Conservation (phyloP, 2,113 vertebrate species). For the Polypterus senegalus region DNA sequence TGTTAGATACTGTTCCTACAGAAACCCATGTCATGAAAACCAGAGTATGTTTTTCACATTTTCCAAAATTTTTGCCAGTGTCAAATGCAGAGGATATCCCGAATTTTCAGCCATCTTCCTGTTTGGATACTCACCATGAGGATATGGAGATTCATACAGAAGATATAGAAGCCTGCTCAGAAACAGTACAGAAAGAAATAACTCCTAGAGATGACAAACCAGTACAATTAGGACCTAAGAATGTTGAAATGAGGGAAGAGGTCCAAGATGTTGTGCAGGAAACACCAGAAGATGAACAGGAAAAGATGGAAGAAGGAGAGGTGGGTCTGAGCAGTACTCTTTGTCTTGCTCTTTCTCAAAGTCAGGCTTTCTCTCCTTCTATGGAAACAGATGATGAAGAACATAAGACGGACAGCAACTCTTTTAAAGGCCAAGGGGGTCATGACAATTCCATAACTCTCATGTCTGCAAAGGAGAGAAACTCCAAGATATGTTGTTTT, state of each 20-base stretch:
- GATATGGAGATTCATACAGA: conserved; percentile 4
- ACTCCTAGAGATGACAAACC: conserved; percentile 23
- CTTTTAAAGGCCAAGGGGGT: too few relatives aligned
- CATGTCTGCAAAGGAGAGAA: conserved; percentile 7
- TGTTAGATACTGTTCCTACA: conserved; percentile 6
- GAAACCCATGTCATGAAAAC: conserved; percentile 12
- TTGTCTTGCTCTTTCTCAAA: conserved; percentile 43
- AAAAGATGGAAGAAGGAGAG: conserved; percentile 27
- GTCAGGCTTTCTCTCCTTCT: conserved; percentile 33
- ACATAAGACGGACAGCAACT: too few relatives aligned
- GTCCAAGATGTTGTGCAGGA: conserved; percentile 21
- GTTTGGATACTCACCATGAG: neutral
- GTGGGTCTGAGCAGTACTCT: conserved; percentile 27
- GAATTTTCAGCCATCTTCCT: conserved; percentile 8
- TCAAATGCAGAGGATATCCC: neutral
- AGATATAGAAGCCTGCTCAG: conserved; percentile 3
- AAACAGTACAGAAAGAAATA: conserved; percentile 24
- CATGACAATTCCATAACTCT: too few relatives aligned
- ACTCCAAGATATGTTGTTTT: neutral
- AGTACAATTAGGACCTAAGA: neutral
- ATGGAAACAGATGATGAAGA: conserved; percentile 23
- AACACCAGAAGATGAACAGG: conserved; percentile 22
- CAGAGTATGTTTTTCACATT: too few relatives aligned
- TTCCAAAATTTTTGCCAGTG: neutral
- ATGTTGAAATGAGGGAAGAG: conserved; percentile 26